These are phyloP conservation scores for Steinernema scapterisci DNA, from an alignment of 2,888 invertebrate genomes.

Conservation along the genomic window DNA sequence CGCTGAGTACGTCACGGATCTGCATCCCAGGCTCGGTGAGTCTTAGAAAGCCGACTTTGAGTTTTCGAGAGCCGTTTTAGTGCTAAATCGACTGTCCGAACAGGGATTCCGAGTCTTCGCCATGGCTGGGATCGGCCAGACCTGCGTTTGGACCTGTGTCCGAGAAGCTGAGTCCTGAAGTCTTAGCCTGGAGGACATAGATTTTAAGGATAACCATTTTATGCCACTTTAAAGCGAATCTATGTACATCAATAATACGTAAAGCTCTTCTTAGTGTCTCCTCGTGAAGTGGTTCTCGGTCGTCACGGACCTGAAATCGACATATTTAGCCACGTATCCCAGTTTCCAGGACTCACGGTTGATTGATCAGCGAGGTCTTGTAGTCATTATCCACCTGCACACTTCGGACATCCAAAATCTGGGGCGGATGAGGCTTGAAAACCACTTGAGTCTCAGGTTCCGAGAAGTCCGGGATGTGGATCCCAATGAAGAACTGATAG, in stretches of 20 bases:
- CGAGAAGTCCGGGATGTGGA: slow-evolving; percentile 2
- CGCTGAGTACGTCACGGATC: slow-evolving; percentile 66
- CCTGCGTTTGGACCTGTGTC: slow-evolving; percentile 70
- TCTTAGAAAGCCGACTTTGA: too few relatives aligned
- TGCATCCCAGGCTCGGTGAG: slow-evolving; percentile 67
- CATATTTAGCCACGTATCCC: too few relatives aligned
- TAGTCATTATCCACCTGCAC: slow-evolving; percentile 8
- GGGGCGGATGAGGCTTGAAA: neutral
- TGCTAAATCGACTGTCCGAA: slow-evolving; percentile 70
- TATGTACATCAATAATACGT: too few relatives aligned
- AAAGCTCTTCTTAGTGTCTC: too few relatives aligned
- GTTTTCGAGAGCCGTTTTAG: slow-evolving; percentile 35
- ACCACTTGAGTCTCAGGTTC: neutral
- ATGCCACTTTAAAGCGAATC: too few relatives aligned
- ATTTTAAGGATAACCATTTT: too few relatives aligned
- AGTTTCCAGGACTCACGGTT: neutral
- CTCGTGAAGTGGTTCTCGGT: too few relatives aligned
- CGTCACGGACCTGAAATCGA: too few relatives aligned
- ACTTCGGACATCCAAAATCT: neutral
- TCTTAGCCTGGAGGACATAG: too few relatives aligned
- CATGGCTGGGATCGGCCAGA: slow-evolving; percentile 71
- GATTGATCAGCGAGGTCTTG: neutral
- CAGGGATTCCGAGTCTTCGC: slow-evolving; percentile 69
- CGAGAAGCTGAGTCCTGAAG: neutral
- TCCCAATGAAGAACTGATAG: slow-evolving; percentile 5